Conservation (phyloP, 2,113 vertebrate species). For the Solea senegalensis region DNA sequence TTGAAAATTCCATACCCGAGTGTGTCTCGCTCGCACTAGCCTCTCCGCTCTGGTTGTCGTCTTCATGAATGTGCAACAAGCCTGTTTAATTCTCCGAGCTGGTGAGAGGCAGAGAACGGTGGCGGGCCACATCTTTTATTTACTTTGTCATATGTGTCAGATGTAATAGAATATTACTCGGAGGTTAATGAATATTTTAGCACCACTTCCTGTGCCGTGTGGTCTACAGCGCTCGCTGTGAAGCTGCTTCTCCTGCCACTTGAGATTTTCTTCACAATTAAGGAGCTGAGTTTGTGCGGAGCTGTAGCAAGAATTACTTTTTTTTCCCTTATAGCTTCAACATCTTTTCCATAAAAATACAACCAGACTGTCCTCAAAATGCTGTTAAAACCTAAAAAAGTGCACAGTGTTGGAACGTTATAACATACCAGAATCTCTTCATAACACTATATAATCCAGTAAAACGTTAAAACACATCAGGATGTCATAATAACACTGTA, state of each 20-base stretch:
- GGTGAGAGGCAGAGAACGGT: conserved; percentile 8
- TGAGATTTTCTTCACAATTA: conserved; percentile 1
- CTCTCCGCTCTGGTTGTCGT: conserved; percentile 20
- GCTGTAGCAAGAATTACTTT: no score
- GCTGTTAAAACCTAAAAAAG: no score
- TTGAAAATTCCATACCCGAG: conserved; percentile 1
- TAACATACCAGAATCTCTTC: no score
- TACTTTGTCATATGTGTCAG: conserved; percentile 36
- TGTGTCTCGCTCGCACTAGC: not conserved
- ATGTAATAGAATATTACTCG: conserved; percentile 14
- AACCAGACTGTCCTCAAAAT: no score
- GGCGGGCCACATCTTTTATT: not conserved
- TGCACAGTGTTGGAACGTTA: no score
- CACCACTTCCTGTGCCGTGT: not conserved
- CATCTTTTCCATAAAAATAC: no score
- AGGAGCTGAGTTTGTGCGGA: not conserved
- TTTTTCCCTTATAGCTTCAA: no score
- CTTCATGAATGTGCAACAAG: conserved; percentile 5
- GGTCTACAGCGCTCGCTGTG: not conserved
- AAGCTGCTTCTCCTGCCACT: conserved; percentile 10
- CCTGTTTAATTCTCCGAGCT: conserved; percentile 15
- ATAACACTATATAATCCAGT: no score
- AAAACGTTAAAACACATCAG: no score
- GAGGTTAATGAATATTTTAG: conserved; percentile 43
- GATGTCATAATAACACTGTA: no score